phyloP scores from a whole-genome alignment of 1,140 invertebrate genomes.

The Geopemphigus sp. region DNA sequence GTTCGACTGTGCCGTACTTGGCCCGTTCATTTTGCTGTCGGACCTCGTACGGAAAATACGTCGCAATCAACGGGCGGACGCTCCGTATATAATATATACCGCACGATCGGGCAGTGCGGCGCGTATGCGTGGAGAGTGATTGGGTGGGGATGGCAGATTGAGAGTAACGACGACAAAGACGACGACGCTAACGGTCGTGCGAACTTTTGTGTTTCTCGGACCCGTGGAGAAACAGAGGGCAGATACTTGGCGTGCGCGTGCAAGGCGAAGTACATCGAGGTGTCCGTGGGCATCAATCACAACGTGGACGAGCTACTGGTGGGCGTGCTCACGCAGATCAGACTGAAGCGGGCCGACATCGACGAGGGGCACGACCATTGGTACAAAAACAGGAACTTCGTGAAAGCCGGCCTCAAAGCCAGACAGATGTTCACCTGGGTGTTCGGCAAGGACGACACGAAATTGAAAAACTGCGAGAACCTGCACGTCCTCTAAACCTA shows the following conservation, averaged over 20 bases:
- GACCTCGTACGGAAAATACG: too few relatives aligned
- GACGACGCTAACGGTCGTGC: too few relatives aligned
- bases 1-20: too few relatives aligned
- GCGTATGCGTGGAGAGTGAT: too few relatives aligned
- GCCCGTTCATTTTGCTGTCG: too few relatives aligned
- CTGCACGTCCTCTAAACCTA: slow-evolving; percentile 71
- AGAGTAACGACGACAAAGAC: too few relatives aligned
- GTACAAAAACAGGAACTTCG: slow-evolving; percentile 79
- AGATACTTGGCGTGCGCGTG: slow-evolving; percentile 82
- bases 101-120: too few relatives aligned
- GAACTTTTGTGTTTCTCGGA: too few relatives aligned
- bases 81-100: too few relatives aligned
- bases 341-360: slow-evolving; percentile 56
- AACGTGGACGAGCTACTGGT: slow-evolving; percentile 85
- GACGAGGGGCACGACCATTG: slow-evolving; percentile 62
- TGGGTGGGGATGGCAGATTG: too few relatives aligned
- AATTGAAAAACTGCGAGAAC: slow-evolving; percentile 88
- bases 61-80: too few relatives aligned
- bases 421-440: slow-evolving; percentile 86
- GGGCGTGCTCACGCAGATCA: slow-evolving; percentile 75
- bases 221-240: slow-evolving; percentile 69
- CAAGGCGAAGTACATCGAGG: slow-evolving; percentile 83
- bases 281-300: slow-evolving; percentile 86
- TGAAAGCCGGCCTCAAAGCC: slow-evolving; percentile 82
- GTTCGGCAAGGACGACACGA: slow-evolving; percentile 83